Percentiles rank a stretch among this genome's conserved stretches.
These are phyloP conservation scores for Menidia menidia DNA, from an alignment of 2,797 vertebrate genomes.

Conservation along the genomic window DNA sequence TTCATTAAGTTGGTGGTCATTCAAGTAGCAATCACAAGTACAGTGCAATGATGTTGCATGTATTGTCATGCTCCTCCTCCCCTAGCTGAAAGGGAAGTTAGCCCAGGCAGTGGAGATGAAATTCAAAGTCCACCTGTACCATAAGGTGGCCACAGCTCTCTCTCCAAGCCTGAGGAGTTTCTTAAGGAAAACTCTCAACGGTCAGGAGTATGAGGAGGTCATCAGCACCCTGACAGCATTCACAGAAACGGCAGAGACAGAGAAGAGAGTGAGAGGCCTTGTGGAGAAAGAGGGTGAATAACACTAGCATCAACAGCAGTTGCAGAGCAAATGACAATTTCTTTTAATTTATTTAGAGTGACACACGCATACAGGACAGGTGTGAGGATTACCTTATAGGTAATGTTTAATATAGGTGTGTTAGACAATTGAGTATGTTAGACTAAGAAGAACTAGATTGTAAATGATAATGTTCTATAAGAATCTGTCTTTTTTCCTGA, in stretches of 20 bases:
- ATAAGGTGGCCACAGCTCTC: not conserved
- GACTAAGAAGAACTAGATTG: not conserved
- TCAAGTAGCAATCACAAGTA: not conserved
- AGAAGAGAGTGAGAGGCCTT: slow-evolving; percentile 2
- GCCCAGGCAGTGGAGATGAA: slow-evolving; percentile 7
- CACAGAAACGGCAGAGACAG: not conserved
- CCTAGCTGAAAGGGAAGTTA: not conserved
- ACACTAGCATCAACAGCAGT: no score
- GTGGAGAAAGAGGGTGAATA: no score
- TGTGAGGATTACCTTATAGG: no score
- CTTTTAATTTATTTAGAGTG: no score
- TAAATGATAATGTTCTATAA: not conserved
- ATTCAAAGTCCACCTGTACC: slow-evolving; percentile 7
- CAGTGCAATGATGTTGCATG: no score
- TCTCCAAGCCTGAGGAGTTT: slow-evolving; percentile 1
- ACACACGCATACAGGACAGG: not conserved
- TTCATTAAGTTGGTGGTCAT: not conserved
- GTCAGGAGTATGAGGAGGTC: slow-evolving; percentile 7
- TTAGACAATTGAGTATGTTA: no score
- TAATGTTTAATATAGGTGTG: no score
- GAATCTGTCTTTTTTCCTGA: not conserved
- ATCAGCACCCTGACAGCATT: slow-evolving; percentile 1
- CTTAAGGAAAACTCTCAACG: slow-evolving; percentile 1
- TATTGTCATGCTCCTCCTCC: not conserved
- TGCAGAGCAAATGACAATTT: no score